phyloP scores from a whole-genome alignment of 2,888 invertebrate genomes.

The Watsonalla binaria region DNA sequence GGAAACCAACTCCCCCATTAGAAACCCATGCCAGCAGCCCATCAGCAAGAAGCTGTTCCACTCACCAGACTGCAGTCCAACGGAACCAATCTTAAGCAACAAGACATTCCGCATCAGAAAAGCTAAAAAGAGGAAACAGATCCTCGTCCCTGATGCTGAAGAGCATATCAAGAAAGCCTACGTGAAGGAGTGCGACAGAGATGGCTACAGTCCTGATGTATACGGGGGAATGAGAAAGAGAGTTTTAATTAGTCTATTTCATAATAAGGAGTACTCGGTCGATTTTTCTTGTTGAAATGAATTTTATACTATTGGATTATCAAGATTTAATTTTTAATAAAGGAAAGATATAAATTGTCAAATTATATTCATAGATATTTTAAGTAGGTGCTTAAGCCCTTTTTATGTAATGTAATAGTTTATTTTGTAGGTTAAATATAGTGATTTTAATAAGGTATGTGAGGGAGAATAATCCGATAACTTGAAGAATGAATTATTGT shows the following conservation, averaged over 20 bases:
- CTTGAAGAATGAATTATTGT: too few relatives aligned
- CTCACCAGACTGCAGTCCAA: constrained; percentile 40
- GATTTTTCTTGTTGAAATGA: constrained; percentile 40
- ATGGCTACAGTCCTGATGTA: constrained; percentile 42
- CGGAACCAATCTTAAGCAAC: constrained; percentile 11
- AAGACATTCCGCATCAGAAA: constrained; percentile 29
- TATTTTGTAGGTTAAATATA: too few relatives aligned
- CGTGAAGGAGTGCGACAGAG: constrained; percentile 49
- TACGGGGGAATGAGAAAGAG: constrained; percentile 51
- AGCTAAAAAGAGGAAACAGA: constrained; percentile 50
- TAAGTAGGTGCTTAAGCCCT: too few relatives aligned
- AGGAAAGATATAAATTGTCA: too few relatives aligned
- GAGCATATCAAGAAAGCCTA: constrained; percentile 53
- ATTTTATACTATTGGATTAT: too few relatives aligned
- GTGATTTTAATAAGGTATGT: too few relatives aligned
- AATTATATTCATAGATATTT: too few relatives aligned
- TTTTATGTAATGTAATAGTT: too few relatives aligned
- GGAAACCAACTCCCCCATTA: constrained; percentile 58
- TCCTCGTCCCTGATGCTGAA: constrained; percentile 40
- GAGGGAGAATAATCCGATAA: too few relatives aligned
- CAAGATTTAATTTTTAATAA: too few relatives aligned
- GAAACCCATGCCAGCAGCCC: constrained; percentile 46
- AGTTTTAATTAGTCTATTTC: constrained; percentile 55
- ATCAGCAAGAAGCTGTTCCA: constrained; percentile 64
- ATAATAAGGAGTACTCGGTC: constrained; percentile 60